Base-by-base conservation (phyloP, 2,113 vertebrate genomes). In the Danio rerio region DNA sequence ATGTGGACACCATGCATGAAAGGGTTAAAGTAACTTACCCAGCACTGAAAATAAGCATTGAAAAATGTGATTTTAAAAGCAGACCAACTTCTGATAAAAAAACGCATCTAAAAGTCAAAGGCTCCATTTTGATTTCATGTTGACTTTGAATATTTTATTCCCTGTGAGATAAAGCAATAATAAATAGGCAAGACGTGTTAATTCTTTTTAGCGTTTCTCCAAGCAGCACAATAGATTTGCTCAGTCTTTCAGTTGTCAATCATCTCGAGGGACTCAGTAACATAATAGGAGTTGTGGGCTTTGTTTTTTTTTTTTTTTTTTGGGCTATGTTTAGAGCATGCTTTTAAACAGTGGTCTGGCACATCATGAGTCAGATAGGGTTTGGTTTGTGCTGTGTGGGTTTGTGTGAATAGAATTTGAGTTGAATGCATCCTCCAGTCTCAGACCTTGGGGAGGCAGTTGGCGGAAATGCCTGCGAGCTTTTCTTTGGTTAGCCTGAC, bases 241-340 rank as follows among this genome's bases (percentile, higher is more conserved):
- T 77, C 20, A 50, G 58, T 9, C 4, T 77, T 63, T 77, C 58
- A 77, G 20, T 15, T 63, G 74, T 77, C 74, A 63, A 50, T 77
- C 74, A 50, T 31, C 20, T 12, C 2, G n/a, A 45, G n/a, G n/a
- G 55, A 58, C 72, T 77, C 5, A 1, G 74, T 61, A 21, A 77
- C n/a, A 62, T 61, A 61, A 62, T 47, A 76, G 21, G 59, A 77
- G 76, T 73, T 86, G 76, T 83, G 85, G 86, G 89, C 82, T 89
- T 90, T 89, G 68, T 76, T 91, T 86, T 31, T 31, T 87, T 88
- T 89, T 90, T 89, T 63, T 76, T 91, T 86, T 31, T 31, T 87
- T 88, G 88, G 89, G 78, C 73, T 84, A 52, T 84, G 70, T 90
- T 88, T 89, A 90, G 88, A 79, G 88, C 85, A 85, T 81, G 65